These are phyloP conservation scores for Pachliopta kotzebuea DNA, from an alignment of 2,888 invertebrate species.

Conservation along the genomic window DNA sequence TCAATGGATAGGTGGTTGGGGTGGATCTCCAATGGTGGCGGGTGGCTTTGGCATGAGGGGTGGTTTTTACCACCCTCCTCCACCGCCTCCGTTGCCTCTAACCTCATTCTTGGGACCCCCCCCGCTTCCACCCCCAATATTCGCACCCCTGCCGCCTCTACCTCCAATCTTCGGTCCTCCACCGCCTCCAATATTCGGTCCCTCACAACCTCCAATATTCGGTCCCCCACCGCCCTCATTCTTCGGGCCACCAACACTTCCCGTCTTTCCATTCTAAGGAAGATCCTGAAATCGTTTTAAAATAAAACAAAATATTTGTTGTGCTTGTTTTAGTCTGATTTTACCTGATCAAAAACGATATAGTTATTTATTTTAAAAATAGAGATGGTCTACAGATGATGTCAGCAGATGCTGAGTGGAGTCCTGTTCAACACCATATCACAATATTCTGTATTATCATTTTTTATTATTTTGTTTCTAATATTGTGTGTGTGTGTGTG, in stretches of 20 bases:
- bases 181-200: slow-evolving; percentile 29
- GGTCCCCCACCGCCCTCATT: slow-evolving; percentile 13
- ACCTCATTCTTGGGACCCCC: slow-evolving; percentile 36
- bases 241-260: slow-evolving; percentile 25
- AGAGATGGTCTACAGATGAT: no score
- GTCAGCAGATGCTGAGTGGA: no score
- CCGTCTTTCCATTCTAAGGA: slow-evolving; percentile 14
- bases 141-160: slow-evolving; percentile 24
- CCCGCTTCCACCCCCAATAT: slow-evolving; percentile 27
- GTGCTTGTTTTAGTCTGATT: no score
- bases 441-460: no score
- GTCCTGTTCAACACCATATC: no score
- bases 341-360: no score
- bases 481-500: no score
- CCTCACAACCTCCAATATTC: background rate
- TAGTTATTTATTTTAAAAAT: no score
- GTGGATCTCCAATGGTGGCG: slow-evolving; percentile 15
- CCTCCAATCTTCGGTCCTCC: slow-evolving; percentile 30
- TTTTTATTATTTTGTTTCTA: no score
- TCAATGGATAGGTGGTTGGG: slow-evolving; percentile 46
- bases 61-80: slow-evolving; percentile 30
- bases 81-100: slow-evolving; percentile 33
- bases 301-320: background rate
- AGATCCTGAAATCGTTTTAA: slow-evolving; percentile 16
- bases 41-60: slow-evolving; percentile 32